Base-by-base conservation (phyloP, 2,888 invertebrate species). In the Epsilonema sp. region DNA sequence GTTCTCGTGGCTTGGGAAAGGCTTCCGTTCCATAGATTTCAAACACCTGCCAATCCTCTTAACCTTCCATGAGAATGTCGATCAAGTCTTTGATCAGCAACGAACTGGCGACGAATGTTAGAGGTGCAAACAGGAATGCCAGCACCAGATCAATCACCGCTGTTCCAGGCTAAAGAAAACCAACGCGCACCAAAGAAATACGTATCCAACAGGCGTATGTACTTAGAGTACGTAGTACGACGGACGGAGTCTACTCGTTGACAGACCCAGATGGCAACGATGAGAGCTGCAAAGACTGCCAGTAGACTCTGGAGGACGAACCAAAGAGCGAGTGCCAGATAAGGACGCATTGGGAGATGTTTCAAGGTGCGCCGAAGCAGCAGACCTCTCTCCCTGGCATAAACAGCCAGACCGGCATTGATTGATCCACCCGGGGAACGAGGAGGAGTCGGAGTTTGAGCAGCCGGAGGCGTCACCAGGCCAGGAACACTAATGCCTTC, bases 341-440 rank as follows among this genome's bases (percentile, higher is more conserved):
- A 45, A 2, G 45, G 45, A 2, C 39, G 45, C 24, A 38, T 45
- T 19, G 45, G 45, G 19, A 45, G 20, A 39, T 45, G 45, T 16
- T 38, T 45, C 38, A 45, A 39, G 45, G 45, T 38, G 19, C 45
- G 45, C 13, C 45, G 38, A 19, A 45, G 45, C 39, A 45, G 26
- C 25, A 45, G 39, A 38, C 45, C 39, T 2, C 43, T 31, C 22
- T 43, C 43, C 3, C 43, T 31, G n/a, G 13, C 31, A 21, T 22
- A 42, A 16, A 16, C 38, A 16, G 8, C 31, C 16, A 31, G 16
- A 11, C 31, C 31, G 8, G 31, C 31, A 8, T 8, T 11, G 16
- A 31, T 31, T 31, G 31, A 31, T 16, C 8, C 31, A 16, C n/a
- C n/a, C n/a, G n/a, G n/a, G n/a, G n/a, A n/a, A n/a, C n/a, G n/a